These are phyloP conservation scores for Zoroaster sp. DNA, from an alignment of 53 echinoderm and acorn worm species.

Conservation along the genomic window DNA sequence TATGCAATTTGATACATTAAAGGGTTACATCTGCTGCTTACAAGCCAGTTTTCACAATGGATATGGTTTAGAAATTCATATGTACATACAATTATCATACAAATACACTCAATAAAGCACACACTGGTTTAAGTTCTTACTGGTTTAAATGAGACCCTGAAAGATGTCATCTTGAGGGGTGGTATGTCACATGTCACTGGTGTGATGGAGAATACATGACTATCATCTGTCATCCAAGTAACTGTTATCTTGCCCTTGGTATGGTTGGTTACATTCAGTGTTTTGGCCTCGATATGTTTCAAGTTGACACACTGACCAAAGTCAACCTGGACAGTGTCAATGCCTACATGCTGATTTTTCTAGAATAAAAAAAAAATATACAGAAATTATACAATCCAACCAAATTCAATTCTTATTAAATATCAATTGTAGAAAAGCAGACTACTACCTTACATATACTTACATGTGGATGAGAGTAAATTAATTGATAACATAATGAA, in stretches of 20 bases:
- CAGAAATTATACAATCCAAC: too few relatives aligned
- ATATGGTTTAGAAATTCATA: too few relatives aligned
- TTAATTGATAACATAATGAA: too few relatives aligned
- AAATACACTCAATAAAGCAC: background rate
- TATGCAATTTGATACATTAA: too few relatives aligned
- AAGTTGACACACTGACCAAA: constrained; percentile 84
- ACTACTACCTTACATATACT: too few relatives aligned
- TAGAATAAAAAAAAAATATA: background rate
- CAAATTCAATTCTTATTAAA: too few relatives aligned
- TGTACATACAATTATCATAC: too few relatives aligned
- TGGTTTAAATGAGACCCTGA: constrained; percentile 91
- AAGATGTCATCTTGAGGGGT: constrained; percentile 96
- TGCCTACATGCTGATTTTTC: constrained; percentile 79
- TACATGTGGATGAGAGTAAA: too few relatives aligned
- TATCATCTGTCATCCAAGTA: constrained; percentile 85
- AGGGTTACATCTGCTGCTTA: too few relatives aligned
- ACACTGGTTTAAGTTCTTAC: constrained; percentile 52
- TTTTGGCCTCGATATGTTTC: constrained; percentile 78
- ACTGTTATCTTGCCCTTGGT: constrained; percentile 96
- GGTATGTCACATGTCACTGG: constrained; percentile 89
- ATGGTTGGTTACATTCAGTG: constrained; percentile 94
- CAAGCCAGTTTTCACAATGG: too few relatives aligned
- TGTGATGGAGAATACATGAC: constrained; percentile 78
- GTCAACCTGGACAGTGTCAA: constrained; percentile 82
- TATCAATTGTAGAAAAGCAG: too few relatives aligned